These are phyloP conservation scores for Globicephala melas DNA, from an alignment of 2,113 vertebrate species.

Conservation along the genomic window DNA sequence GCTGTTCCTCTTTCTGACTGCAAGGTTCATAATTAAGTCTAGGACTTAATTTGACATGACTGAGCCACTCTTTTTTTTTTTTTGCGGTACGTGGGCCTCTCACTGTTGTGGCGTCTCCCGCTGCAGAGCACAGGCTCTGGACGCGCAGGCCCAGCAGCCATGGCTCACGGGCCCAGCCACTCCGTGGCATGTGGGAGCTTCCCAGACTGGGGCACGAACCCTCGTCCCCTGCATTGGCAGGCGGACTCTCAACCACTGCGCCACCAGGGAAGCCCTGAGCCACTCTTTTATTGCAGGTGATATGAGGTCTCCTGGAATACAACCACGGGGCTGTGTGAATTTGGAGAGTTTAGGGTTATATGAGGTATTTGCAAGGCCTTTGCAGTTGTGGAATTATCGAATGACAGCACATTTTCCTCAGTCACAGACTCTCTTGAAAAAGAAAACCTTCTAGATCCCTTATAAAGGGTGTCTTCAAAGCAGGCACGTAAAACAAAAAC, in stretches of 20 bases:
- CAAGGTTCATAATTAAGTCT: background rate
- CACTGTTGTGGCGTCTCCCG: no score
- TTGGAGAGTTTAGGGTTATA: background rate
- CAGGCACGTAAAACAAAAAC: background rate
- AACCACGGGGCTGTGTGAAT: background rate
- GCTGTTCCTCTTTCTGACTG: background rate
- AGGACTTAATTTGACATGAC: background rate
- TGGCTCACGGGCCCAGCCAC: no score
- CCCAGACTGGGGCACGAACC: no score
- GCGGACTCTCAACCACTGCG: no score
- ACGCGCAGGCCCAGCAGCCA: no score
- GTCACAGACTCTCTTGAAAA: constrained; percentile 8
- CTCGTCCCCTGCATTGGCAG: no score
- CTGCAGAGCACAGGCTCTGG: no score
- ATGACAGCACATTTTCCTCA: background rate
- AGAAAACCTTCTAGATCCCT: background rate
- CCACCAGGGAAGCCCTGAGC: background rate
- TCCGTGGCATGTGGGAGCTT: no score
- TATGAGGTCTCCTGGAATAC: background rate
- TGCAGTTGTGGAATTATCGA: background rate
- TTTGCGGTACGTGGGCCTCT: no score
- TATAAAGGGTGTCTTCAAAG: constrained; percentile 20
- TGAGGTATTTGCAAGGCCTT: background rate
- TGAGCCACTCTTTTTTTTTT: background rate
- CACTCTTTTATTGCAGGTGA: background rate